Conservation (phyloP, 2,797 vertebrate species). For the Phalanger gymnotis region DNA sequence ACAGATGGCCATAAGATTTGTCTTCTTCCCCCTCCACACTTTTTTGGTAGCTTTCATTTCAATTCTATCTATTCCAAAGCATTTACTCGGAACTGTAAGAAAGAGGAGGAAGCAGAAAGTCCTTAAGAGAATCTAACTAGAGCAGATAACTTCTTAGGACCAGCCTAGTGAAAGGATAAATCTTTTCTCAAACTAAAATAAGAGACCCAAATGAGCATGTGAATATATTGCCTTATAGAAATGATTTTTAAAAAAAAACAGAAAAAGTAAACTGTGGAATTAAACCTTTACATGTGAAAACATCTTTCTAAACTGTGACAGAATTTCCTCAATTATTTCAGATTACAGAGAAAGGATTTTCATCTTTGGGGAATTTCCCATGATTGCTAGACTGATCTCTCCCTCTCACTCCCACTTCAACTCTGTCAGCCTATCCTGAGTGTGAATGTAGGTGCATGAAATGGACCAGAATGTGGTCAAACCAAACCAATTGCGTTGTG, state of each 20-base stretch:
- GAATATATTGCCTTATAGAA: not conserved
- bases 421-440: too few species aligned
- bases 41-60: not conserved
- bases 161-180: not conserved
- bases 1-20: not conserved
- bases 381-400: too few species aligned
- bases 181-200: not conserved
- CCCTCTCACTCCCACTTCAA: too few species aligned
- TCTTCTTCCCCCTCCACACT: not conserved
- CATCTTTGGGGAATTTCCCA: too few species aligned
- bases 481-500: too few species aligned
- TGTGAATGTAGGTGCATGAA: too few species aligned
- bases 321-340: not conserved
- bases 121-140: not conserved
- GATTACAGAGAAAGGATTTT: too few species aligned
- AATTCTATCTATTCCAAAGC: not conserved
- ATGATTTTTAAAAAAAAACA: not conserved
- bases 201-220: not conserved
- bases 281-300: not conserved
- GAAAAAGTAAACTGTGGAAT: not conserved
- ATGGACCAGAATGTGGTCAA: too few species aligned
- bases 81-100: not conserved
- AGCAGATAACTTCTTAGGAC: not conserved
- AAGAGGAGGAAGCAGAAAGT: not conserved
- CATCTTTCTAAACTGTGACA: not conserved